Conservation (phyloP, 2,888 invertebrate species). For the Nymphalis urticae region DNA sequence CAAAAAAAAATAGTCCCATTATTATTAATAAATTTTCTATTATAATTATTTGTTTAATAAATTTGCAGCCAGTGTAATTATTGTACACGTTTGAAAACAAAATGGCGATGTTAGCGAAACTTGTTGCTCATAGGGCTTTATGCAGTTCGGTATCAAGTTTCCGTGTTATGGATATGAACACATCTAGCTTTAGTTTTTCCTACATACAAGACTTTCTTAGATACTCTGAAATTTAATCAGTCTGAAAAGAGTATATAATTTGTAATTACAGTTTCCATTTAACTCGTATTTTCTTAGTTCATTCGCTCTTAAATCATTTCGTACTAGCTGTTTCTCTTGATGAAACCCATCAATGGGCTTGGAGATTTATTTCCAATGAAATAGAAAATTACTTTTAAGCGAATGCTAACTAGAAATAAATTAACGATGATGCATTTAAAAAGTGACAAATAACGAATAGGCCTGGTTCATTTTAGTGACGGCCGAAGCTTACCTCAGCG, state of each 20-base stretch:
- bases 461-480: conserved; percentile 36
- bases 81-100: too few relatives aligned
- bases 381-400: conserved; percentile 28
- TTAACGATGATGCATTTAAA: conserved; percentile 29
- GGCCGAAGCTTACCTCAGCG: conserved; percentile 44
- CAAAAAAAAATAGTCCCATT: too few relatives aligned
- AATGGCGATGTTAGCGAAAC: too few relatives aligned
- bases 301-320: neutral
- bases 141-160: too few relatives aligned
- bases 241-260: neutral
- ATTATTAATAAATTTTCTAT: too few relatives aligned
- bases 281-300: neutral
- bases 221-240: too few relatives aligned
- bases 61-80: too few relatives aligned
- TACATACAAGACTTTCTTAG: too few relatives aligned
- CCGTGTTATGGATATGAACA: too few relatives aligned
- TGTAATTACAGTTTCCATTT: neutral
- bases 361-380: conserved; percentile 14
- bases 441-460: conserved; percentile 37
- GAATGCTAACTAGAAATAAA: conserved; percentile 30
- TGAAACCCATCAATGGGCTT: neutral
- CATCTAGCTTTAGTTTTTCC: too few relatives aligned
- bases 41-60: too few relatives aligned
- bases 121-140: too few relatives aligned
- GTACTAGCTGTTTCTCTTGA: neutral